A percentile compares a stretch with the other conserved stretches of the same genome.
Conservation (phyloP, 1,140 invertebrate genomes). For the Drosophila mayri region DNA sequence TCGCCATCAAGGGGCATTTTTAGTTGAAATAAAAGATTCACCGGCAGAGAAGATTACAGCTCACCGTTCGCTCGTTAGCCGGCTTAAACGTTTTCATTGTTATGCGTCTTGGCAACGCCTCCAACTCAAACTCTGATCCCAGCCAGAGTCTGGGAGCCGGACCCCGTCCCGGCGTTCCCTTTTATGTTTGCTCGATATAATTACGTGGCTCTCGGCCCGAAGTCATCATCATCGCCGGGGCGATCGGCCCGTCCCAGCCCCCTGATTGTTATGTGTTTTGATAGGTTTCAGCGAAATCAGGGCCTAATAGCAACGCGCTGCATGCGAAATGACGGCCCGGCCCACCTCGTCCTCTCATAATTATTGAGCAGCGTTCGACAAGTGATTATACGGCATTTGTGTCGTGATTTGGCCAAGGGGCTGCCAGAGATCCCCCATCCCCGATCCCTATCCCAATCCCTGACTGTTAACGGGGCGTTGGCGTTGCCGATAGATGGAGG, state of each 20-base stretch:
- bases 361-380: slow-evolving; percentile 80
- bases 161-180: slow-evolving; percentile 55
- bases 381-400: slow-evolving; percentile 80
- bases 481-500: slow-evolving; percentile 6
- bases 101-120: slow-evolving; percentile 76
- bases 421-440: neutral
- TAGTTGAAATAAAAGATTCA: slow-evolving; percentile 41
- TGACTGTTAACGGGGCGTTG: slow-evolving; percentile 12
- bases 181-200: slow-evolving; percentile 81
- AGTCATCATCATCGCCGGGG: slow-evolving; percentile 70
- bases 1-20: slow-evolving; percentile 13
- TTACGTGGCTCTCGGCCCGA: slow-evolving; percentile 66
- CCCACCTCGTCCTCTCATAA: slow-evolving; percentile 52
- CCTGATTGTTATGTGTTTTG: slow-evolving; percentile 79
- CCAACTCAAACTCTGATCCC: slow-evolving; percentile 9
- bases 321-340: slow-evolving; percentile 53
- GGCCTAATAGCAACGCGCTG: slow-evolving; percentile 69
- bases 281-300: slow-evolving; percentile 82
- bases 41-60: slow-evolving; percentile 66
- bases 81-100: slow-evolving; percentile 81
- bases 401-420: slow-evolving; percentile 58
- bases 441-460: slow-evolving; percentile 7
- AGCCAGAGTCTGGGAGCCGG: slow-evolving; percentile 7
- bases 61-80: slow-evolving; percentile 71
- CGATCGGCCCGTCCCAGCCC: slow-evolving; percentile 32